Conservation (phyloP, 2,113 vertebrate species). For the Fregetta grallaria region DNA sequence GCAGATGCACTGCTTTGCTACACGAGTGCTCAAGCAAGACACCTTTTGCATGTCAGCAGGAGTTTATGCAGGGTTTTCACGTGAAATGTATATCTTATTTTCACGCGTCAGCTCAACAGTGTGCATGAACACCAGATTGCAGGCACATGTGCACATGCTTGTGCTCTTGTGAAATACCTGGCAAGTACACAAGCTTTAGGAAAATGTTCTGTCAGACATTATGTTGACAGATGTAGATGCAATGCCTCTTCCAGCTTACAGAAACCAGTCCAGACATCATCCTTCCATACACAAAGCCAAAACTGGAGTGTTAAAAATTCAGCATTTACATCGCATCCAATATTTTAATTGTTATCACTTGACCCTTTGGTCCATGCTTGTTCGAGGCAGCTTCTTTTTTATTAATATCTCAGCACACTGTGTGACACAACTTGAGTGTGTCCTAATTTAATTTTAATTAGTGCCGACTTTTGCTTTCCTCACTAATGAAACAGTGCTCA, state of each 20-base stretch:
- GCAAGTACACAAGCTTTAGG: slow-evolving; percentile 29
- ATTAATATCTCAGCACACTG: slow-evolving; percentile 57
- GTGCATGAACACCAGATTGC: slow-evolving; percentile 12
- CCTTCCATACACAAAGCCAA: slow-evolving; percentile 33
- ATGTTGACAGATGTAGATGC: slow-evolving; percentile 58
- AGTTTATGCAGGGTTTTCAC: neutral
- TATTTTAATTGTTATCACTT: slow-evolving; percentile 62
- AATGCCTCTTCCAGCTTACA: slow-evolving; percentile 29
- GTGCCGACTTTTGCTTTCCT: slow-evolving; percentile 69
- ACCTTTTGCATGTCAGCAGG: slow-evolving; percentile 20
- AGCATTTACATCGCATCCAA: slow-evolving; percentile 15
- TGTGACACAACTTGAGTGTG: slow-evolving; percentile 56
- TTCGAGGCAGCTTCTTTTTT: slow-evolving; percentile 56
- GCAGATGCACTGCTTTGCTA: neutral
- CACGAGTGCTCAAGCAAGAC: neutral
- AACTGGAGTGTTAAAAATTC: slow-evolving; percentile 32
- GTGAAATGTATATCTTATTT: neutral
- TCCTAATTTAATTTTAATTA: slow-evolving; percentile 76
- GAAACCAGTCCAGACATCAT: slow-evolving; percentile 45
- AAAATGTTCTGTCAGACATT: slow-evolving; percentile 59
- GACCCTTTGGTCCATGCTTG: slow-evolving; percentile 53
- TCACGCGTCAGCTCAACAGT: slow-evolving; percentile 20
- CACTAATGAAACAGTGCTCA: slow-evolving; percentile 72
- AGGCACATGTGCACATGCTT: slow-evolving; percentile 39
- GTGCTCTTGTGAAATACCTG: slow-evolving; percentile 52